Base-by-base conservation (phyloP, 1,140 invertebrate species). In the Drosophila watanabei region DNA sequence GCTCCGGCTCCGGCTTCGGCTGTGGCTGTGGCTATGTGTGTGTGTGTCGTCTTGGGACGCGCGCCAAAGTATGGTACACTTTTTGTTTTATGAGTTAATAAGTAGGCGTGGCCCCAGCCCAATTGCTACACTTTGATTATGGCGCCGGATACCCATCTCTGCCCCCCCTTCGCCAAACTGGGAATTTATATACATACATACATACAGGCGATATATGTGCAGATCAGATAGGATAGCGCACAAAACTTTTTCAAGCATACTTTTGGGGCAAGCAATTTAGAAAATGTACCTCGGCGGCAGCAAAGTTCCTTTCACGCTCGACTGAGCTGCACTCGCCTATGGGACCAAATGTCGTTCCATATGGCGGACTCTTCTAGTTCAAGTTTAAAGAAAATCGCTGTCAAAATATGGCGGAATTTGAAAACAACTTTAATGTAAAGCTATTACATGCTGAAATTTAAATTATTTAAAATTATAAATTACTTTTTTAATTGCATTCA, bases 1-100 rank as follows among this genome's bases (percentile, higher is more conserved):
- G 73, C 59, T 13, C 6, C 5, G 16, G 52, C 33, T 14, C 4
- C 5, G 30, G 30, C 51, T 20, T 0, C 14, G 18, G 33, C 4
- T 24, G 13, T 9, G 33, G 32, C 18, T 37, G 18, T 28, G 48
- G 48, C 16, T 30, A 11, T 41, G 62, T 82, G 33, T 75, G 65
- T 33, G 51, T 41, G 35, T 65, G 72, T 80, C 75, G 71, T 57
- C 77, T 80, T 80, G 85, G 80, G 80, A 88, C 56, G 48, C 78
- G 51, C 81, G 66, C 28, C 20, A 88, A 90, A 73, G 86, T 79
- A 85, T 88, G 85, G 78, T 79, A 89, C 79, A 79, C 81, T 88
- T 88, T 82, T 85, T 81, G 82, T 79, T 79, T 85, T 75, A 71
- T 71, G 69, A 75, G 69, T 79, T 81, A 81, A 88, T 88, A 89